Evolutionary conservation across 2,113 vertebrate genomes (phyloP).

Genomic region (Leucoraja erinaceus): DNA sequence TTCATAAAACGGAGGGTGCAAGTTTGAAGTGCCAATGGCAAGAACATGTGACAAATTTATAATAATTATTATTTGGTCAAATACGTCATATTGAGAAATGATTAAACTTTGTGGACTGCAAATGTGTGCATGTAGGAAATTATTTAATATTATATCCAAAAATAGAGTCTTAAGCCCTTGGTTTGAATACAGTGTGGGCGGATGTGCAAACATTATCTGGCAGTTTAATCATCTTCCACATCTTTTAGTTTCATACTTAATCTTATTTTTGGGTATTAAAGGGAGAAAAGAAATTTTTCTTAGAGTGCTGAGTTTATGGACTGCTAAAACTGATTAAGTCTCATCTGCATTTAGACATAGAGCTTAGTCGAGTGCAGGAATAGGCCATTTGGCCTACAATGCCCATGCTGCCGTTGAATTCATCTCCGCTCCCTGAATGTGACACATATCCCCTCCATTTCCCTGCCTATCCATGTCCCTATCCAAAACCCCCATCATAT

Average conservation of each 20-base stretch:
- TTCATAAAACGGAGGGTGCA: not conserved
- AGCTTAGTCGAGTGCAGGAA: no score
- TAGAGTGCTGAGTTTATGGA: not conserved
- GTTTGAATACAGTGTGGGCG: not conserved
- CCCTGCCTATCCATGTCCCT: no score
- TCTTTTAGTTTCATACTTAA: not conserved
- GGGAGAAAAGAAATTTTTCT: not conserved
- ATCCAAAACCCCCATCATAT: no score
- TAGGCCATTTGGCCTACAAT: no score
- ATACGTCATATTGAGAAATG: not conserved
- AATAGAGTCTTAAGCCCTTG: not conserved
- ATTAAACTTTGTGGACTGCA: not conserved
- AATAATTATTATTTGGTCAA: not conserved
- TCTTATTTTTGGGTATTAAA: not conserved
- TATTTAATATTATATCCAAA: not conserved
- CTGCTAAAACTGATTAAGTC: not conserved
- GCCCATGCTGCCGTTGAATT: no score
- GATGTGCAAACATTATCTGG: not conserved
- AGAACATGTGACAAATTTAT: not conserved
- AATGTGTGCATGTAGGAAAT: not conserved
- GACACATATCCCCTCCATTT: no score
- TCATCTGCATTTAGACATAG: not conserved
- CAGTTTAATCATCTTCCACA: not conserved
- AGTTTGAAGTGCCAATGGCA: not conserved
- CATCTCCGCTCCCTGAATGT: no score